Base-by-base conservation (phyloP, 1,140 invertebrate genomes). In the Bombus breviceps region DNA sequence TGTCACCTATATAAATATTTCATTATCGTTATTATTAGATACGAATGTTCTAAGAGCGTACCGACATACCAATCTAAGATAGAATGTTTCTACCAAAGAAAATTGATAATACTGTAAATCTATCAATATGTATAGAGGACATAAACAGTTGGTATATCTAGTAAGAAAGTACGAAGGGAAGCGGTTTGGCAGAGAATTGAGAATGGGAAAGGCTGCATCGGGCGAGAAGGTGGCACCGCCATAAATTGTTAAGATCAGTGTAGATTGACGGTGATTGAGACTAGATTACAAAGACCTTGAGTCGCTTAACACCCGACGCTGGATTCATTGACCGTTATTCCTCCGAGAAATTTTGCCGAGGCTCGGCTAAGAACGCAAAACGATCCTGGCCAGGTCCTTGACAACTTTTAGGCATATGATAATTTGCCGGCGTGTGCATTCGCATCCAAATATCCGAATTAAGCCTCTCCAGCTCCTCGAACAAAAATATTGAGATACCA, bases 251-350 rank as follows among this genome's bases (percentile, higher is more conserved):
- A 86, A 90, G 85, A 90, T 87, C 75, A 79, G 72, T 85, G 90
- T 92, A 92, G 89, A 93, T 93, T 93, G 91, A 74, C 83, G 82
- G 89, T 92, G 92, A 93, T 93, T 93, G 92, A 87, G 87, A 84
- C 84, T 93, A 93, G 87, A 93, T 93, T 93, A 76, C 86, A 90
- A 93, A 93, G 92, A 53, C 93, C 93, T 93, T 93, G 93, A 91
- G 86, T 83, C 88, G 81, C 71, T 86, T 75, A 85, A 83, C 89
- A 76, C 69, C 62, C 88, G 76, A 76, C 81, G 75, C 62, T 64
- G 81, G 84, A 83, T 82, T 85, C 78, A 83, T 68, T 73, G 47
- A 81, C 82, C 69, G 78, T 86, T 87, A 75, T 66, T 86, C 47
- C 82, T 74, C 34, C 59, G 41, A 66, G 66, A 74, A 81, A 85